Base-by-base conservation (phyloP, 2,888 invertebrate species). In the Strigamia transsilvanica region DNA sequence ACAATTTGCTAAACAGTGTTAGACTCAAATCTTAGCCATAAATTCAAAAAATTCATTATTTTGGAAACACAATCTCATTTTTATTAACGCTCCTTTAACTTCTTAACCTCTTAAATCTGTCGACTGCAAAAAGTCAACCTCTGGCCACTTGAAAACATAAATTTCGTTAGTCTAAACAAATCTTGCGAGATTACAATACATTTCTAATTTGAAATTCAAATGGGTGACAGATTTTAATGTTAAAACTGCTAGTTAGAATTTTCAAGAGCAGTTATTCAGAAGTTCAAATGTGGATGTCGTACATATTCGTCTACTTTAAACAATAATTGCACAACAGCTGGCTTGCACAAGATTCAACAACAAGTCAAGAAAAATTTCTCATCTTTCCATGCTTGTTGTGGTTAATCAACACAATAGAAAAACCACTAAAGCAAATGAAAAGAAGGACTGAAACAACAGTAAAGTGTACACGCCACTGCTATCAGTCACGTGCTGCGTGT, bases 181-280 rank as follows among this genome's bases (percentile, higher is more conserved):
- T 10, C 10, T 38, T 38, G 38, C 38, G 10, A 38, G 38, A 4
- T 10, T 38, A 38, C 10, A 38, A 46, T 3, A 46, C 46, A 5
- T 46, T 56, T 56, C 56, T 56, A 21, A 56, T 56, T 56, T 18
- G 21, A 56, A 56, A 56, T 56, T 56, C 56, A n/a, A 56, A 56
- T 56, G 56, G 2, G 7, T 46, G 46, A 46, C 46, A n/a, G 46
- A 46, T 46, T 46, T 13, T 2, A 38, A 38, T n/a, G 5, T 18
- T 18, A 18, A 56, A 56, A 56, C 1, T 1, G 12, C n/a, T 56
- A 7, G 56, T 56, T 56, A n/a, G 56, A 56, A 18, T 56, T 56
- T 18, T 46, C n/a, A 56, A 56, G 21, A 0, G 6, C 56, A 56
- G n/a, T 56, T 2, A 56, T n/a, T 56, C n/a, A 21, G 3, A 56